Base-by-base conservation (phyloP, 1,140 invertebrate species). In the Zaprionus davidi region DNA sequence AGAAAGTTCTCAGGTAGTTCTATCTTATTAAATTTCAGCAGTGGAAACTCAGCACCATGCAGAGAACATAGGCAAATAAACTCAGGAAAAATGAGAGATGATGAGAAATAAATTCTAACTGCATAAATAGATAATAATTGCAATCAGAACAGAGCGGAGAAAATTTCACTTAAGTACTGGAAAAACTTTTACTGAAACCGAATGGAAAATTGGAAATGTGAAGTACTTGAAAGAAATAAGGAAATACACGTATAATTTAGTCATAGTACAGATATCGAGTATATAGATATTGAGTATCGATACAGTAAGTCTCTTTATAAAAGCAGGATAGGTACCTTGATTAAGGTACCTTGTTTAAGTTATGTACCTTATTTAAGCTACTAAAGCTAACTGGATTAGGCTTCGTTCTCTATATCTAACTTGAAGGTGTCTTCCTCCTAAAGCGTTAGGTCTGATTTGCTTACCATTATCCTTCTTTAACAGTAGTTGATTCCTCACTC, bases 21-120 rank as follows among this genome's bases (percentile, higher is more conserved):
- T 64, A 76, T 80, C 46, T 76, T 76, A 81, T 76, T 71, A 68
- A 68, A 67, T 57, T 68, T 46, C 17, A 31, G 49, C 55, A 38
- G 31, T 20, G 59, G 34, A 51, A 70, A 28, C 46, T 26, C 17
- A 53, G 58, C 38, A 13, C 22, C 41, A 12, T 17, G 24, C n/a
- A 15, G 6, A 63, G 17, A 15, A 3, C 13, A 5, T 13, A 46
- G 22, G 24, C 36, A 17, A 22, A 64, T 26, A 46, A 69, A 31
- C 53, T 28, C 36, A 13, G 34, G n/a, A 12, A 57, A 44, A n/a
- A 22, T 41, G 34, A 56, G 34, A 38, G 26, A 31, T 9, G 28
- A 31, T 31, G 28, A 7, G 28, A 31, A 31, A 31, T 38, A 26
- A 55, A 55, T 15, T 55, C 7, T 11, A 38, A 36, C 31, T 53